Conservation (phyloP, 1,140 invertebrate species). For the Caenorhabditis latens region DNA sequence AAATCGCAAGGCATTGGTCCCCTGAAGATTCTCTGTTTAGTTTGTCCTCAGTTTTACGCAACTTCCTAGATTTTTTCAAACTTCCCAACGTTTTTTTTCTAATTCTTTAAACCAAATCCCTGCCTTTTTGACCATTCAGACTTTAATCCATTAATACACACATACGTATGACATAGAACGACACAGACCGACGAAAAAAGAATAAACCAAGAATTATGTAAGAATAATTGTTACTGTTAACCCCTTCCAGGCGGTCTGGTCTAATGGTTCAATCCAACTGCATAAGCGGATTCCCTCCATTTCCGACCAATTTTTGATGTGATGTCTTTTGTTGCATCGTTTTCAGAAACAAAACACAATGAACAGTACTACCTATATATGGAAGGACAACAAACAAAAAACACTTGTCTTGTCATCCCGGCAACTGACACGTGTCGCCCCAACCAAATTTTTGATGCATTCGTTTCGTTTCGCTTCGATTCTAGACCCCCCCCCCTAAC, state of each 20-base stretch:
- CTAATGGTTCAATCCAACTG: not conserved
- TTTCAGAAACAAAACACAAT: not conserved
- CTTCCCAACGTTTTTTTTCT: not conserved
- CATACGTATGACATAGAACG: slow-evolving; percentile 23
- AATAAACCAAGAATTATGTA: slow-evolving; percentile 9
- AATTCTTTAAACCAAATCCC: not conserved
- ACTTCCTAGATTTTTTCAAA: not conserved
- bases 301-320: slow-evolving; percentile 39
- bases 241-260: slow-evolving; percentile 1
- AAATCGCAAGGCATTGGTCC: too few relatives aligned
- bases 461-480: not conserved
- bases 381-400: slow-evolving; percentile 47
- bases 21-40: not conserved
- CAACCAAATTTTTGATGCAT: not conserved
- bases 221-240: slow-evolving; percentile 53
- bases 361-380: not conserved
- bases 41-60: not conserved
- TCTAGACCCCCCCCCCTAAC: not conserved
- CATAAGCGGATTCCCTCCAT: slow-evolving; percentile 41
- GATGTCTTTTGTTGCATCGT: slow-evolving; percentile 37
- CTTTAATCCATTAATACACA: not conserved
- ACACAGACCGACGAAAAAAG: not conserved
- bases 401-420: slow-evolving; percentile 21
- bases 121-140: slow-evolving; percentile 2
- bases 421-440: slow-evolving; percentile 34